Percentiles rank a stretch among this genome's conserved stretches.
These are phyloP conservation scores for Xiphydria camelus DNA, from an alignment of 2,888 invertebrate genomes.

Conservation along the genomic window DNA sequence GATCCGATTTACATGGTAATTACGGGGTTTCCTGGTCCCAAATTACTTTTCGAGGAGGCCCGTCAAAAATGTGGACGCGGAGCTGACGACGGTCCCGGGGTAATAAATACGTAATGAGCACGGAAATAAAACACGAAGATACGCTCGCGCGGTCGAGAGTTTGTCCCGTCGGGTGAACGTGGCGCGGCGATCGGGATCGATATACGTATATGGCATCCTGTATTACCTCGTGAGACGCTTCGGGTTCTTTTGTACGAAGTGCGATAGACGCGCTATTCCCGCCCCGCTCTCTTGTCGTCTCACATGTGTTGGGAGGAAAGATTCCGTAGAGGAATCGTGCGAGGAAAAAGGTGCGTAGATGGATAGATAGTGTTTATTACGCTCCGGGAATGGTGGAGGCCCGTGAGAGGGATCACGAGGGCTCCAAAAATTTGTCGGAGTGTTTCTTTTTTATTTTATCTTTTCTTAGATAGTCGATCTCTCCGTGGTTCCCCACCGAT, in stretches of 20 bases:
- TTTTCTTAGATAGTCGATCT: neutral
- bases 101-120: neutral
- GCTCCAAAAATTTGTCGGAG: neutral
- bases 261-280: no score
- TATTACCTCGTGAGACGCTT: no score
- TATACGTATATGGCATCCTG: no score
- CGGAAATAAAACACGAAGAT: neutral
- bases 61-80: constrained; percentile 6
- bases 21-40: constrained; percentile 32
- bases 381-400: neutral
- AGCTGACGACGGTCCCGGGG: neutral
- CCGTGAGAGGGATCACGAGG: neutral
- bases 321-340: no score
- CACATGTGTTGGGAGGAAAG: no score
- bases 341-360: no score
- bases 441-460: neutral
- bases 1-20: constrained; percentile 39
- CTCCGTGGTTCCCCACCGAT: no score
- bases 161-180: no score
- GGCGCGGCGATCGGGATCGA: no score
- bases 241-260: no score
- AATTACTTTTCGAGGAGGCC: constrained; percentile 30
- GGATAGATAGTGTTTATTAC: no score
- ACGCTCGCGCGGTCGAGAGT: constrained; percentile 3
- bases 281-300: no score